Conservation (phyloP, 2,797 vertebrate species). For the Cephalopachus bancanus region DNA sequence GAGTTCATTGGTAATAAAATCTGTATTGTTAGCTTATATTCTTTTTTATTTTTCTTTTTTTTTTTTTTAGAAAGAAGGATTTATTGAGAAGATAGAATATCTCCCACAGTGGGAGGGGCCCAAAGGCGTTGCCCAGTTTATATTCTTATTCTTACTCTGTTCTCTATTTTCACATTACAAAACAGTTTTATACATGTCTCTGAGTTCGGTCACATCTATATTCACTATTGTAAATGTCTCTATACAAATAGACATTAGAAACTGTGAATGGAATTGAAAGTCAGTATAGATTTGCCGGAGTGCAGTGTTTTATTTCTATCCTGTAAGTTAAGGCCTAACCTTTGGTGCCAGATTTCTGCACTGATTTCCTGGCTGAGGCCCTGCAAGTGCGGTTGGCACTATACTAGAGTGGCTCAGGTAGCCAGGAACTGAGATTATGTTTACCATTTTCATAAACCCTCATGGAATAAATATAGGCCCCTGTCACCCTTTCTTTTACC, state of each 20-base stretch:
- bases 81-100: no score
- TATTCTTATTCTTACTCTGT: background rate
- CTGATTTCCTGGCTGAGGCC: slow-evolving; percentile 66
- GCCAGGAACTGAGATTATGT: slow-evolving; percentile 84
- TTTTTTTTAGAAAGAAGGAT: no score
- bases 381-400: slow-evolving; percentile 76
- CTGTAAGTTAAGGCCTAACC: slow-evolving; percentile 82
- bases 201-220: background rate
- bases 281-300: slow-evolving; percentile 78
- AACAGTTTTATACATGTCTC: background rate
- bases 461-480: slow-evolving; percentile 85
- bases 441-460: slow-evolving; percentile 89
- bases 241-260: slow-evolving; percentile 2
- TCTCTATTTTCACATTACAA: background rate
- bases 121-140: background rate
- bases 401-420: slow-evolving; percentile 80
- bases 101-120: no score
- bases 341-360: slow-evolving; percentile 76
- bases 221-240: background rate
- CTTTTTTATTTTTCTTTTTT: background rate
- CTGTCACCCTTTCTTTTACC: slow-evolving; percentile 68
- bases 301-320: slow-evolving; percentile 75
- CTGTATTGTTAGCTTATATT: background rate
- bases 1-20: background rate
- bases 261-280: slow-evolving; percentile 66